These are phyloP conservation scores for Hemaris fuciformis DNA, from an alignment of 2,888 invertebrate species.

Conservation along the genomic window DNA sequence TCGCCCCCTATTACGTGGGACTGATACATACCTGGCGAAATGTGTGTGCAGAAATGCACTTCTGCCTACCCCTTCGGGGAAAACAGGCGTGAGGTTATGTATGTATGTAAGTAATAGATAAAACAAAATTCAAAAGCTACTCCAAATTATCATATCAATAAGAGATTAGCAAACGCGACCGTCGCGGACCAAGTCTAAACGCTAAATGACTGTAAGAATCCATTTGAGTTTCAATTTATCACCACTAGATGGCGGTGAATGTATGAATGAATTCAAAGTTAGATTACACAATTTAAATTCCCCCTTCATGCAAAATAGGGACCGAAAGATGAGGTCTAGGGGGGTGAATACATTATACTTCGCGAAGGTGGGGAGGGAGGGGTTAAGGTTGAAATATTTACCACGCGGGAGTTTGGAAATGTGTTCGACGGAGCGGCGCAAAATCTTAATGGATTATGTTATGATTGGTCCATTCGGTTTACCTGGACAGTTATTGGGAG, in stretches of 20 bases:
- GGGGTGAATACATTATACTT: conserved; percentile 74
- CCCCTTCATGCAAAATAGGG: conserved; percentile 81
- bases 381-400: conserved; percentile 76
- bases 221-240: conserved; percentile 78
- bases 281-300: conserved; percentile 82
- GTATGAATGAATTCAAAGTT: conserved; percentile 83
- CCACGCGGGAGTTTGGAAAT: conserved; percentile 77
- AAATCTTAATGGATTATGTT: conserved; percentile 81
- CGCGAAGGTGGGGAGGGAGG: conserved; percentile 46
- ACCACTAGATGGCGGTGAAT: conserved; percentile 78
- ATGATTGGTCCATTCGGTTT: conserved; percentile 72
- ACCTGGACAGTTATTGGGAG: conserved; percentile 61
- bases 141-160: conserved; percentile 49
- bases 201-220: conserved; percentile 70
- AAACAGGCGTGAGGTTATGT: too few relatives aligned
- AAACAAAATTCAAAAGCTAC: conserved; percentile 31
- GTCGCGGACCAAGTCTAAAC: conserved; percentile 36
- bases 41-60: too few relatives aligned
- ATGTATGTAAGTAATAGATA: conserved; percentile 24
- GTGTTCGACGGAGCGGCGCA: conserved; percentile 68
- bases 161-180: conserved; percentile 36
- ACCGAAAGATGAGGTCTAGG: conserved; percentile 76
- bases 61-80: too few relatives aligned
- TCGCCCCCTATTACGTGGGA: too few relatives aligned
- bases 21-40: too few relatives aligned